Conservation (phyloP, 2,797 vertebrate genomes). For the Pseudotriccus pelzelni region DNA sequence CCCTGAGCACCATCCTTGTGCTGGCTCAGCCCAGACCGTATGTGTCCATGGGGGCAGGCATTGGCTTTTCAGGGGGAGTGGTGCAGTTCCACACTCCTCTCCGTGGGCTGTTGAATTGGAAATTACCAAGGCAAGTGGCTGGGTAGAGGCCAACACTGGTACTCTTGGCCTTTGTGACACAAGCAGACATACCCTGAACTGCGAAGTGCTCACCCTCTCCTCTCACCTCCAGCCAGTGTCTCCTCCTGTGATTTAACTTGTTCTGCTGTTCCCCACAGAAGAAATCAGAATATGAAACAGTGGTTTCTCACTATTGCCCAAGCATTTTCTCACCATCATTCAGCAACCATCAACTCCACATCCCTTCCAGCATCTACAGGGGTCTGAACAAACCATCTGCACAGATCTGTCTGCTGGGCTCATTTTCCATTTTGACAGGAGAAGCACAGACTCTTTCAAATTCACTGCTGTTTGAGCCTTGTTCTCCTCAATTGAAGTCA, state of each 20-base stretch:
- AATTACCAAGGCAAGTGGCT: not conserved
- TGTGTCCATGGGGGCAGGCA: rapidly evolving
- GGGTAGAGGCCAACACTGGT: not conserved
- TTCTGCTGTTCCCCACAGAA: not conserved
- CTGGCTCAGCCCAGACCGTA: not conserved
- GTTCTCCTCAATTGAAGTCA: not conserved
- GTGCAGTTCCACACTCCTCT: not conserved
- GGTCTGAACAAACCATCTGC: not conserved
- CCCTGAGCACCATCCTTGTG: rapidly evolving
- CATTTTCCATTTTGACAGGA: not conserved
- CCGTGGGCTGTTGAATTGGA: not conserved
- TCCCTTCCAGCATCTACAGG: not conserved
- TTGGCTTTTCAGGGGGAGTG: not conserved
- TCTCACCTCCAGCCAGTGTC: not conserved
- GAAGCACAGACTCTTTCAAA: not conserved
- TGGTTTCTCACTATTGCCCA: not conserved
- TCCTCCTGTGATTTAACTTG: rapidly evolving
- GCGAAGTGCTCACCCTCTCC: not conserved
- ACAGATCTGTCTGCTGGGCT: not conserved
- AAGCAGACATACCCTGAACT: not conserved
- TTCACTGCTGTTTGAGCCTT: not conserved
- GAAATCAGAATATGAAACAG: not conserved
- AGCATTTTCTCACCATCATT: not conserved
- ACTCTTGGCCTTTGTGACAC: not conserved
- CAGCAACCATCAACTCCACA: not conserved